These are phyloP conservation scores for Scaptomyza caliginosa DNA, from an alignment of 2,888 invertebrate genomes.

Conservation along the genomic window DNA sequence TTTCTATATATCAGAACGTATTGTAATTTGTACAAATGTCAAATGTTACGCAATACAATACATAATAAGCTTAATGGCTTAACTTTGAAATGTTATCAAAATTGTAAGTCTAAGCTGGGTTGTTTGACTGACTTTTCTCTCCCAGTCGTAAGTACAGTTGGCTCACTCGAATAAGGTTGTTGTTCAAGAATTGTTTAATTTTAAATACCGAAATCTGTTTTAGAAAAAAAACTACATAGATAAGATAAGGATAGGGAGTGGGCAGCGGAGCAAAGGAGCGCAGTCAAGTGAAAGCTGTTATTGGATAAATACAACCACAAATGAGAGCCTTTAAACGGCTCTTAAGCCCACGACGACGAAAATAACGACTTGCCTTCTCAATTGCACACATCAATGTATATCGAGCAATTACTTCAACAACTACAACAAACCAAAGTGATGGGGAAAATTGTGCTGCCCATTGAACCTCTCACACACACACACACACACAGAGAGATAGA, in stretches of 20 bases:
- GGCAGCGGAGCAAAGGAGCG: neutral
- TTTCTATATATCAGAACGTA: neutral
- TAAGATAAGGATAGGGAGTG: neutral
- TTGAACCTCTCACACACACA: too few species aligned
- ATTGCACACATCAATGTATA: conserved; percentile 45
- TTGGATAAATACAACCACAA: conserved; percentile 39
- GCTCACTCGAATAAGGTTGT: too few species aligned
- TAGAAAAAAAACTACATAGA: neutral
- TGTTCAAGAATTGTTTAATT: too few species aligned
- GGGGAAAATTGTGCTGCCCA: neutral
- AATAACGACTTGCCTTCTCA: conserved; percentile 26
- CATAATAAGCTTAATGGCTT: neutral
- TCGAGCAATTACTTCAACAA: conserved; percentile 50
- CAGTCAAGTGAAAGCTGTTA: conserved; percentile 35
- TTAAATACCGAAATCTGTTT: conserved; percentile 6
- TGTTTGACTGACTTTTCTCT: too few species aligned
- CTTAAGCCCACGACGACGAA: neutral
- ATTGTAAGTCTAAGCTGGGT: neutral
- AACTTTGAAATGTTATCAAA: neutral
- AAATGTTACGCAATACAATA: neutral
- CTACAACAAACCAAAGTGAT: conserved; percentile 21
- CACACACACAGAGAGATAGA: too few species aligned
- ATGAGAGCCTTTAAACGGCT: conserved; percentile 29
- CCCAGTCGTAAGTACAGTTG: too few species aligned
- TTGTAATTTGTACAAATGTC: neutral